Base-by-base conservation (phyloP, 37 sponge, comb jelly and placozoan genomes). In the Sycon ciliatum region DNA sequence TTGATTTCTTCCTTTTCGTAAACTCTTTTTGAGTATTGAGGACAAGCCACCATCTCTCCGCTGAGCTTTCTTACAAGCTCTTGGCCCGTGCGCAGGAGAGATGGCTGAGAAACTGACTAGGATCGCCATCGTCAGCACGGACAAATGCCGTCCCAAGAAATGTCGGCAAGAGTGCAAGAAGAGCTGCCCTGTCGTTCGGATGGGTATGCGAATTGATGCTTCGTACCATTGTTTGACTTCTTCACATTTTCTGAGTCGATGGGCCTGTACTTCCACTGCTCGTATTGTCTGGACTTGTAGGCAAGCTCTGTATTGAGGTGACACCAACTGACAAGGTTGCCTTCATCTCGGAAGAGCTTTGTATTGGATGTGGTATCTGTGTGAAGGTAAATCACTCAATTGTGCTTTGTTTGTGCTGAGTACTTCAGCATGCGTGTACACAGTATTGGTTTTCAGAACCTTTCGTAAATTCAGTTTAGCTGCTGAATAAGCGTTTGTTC, bases 361-460 rank as follows among this genome's bases (percentile, higher is more conserved):
- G 98, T 49, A 96, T 96, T 57, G 98, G 98, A 9, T 96, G 98
- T 81, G 98, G 98, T 7, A 96, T 96, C 37, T 96, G 98, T 76
- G 69, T 77, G 20, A 96, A 96, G 83, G 92, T 87, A 22, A 55
- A 73, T 49, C n/a, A 38, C 9, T 68, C 13, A 55, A n/a, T n/a
- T n/a, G n/a, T n/a, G n/a, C n/a, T n/a, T n/a, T n/a, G n/a, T n/a
- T n/a, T n/a, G n/a, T n/a, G n/a, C n/a, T n/a, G n/a, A n/a, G n/a
- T n/a, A n/a, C n/a, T n/a, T n/a, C n/a, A n/a, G n/a, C n/a, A n/a
- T n/a, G n/a, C n/a, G n/a, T n/a, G n/a, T n/a, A n/a, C n/a, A n/a
- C n/a, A n/a, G n/a, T n/a, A n/a, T n/a, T n/a, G n/a, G n/a, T n/a
- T n/a, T n/a, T n/a, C n/a, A n/a, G n/a, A n/a, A n/a, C n/a, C n/a